Evolutionary conservation across 2,797 vertebrate genomes (phyloP).

Genomic region (Varecia variegata): DNA sequence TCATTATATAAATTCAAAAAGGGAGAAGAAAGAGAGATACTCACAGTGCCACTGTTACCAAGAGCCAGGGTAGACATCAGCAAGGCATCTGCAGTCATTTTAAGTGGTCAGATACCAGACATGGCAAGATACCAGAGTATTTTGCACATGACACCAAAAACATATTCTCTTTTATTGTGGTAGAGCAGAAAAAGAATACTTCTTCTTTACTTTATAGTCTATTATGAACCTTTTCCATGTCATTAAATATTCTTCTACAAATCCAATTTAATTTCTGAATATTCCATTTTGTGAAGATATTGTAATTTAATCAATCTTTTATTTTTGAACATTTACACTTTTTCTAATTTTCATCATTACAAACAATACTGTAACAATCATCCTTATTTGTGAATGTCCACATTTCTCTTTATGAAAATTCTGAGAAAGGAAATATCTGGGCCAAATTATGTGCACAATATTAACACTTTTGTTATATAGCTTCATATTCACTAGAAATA

Average conservation of each 20-base stretch:
- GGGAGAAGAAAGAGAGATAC: neutral
- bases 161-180: neutral
- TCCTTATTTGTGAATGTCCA: neutral
- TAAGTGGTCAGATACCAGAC: neutral
- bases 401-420: constrained; percentile 17
- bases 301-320: neutral
- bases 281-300: neutral
- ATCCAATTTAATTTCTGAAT: constrained; percentile 33
- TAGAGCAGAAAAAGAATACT: neutral
- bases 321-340: neutral
- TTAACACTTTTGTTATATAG: neutral
- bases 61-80: neutral
- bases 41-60: neutral
- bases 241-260: neutral
- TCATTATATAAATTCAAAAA: neutral
- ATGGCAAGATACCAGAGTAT: neutral
- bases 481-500: neutral
- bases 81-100: neutral
- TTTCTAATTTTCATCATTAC: neutral
- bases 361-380: neutral
- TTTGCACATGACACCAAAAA: neutral
- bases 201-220: neutral
- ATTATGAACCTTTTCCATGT: neutral
- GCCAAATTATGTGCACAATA: neutral
- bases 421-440: neutral